phyloP scores from a whole-genome alignment of 2,797 vertebrate genomes.

The Chaetodon trifasciatus region DNA sequence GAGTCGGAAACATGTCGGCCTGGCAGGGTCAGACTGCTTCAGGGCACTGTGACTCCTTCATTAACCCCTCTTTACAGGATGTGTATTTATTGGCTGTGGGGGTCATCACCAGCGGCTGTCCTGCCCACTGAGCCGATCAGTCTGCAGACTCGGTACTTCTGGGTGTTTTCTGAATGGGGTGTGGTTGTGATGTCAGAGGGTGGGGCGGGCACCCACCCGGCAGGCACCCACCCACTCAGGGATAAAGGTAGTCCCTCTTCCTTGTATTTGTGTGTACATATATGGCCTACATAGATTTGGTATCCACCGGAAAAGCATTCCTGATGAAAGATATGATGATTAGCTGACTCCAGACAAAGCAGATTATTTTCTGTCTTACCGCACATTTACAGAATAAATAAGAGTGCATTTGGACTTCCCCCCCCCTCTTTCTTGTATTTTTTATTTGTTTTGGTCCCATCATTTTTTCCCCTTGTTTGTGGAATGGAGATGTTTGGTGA shows the following conservation, averaged over 20 bases:
- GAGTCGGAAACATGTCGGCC: background rate
- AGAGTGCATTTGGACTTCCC: background rate
- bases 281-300: conserved; percentile 27
- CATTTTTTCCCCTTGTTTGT: background rate
- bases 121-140: conserved; percentile 43
- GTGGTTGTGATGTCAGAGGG: conserved; percentile 83
- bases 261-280: background rate
- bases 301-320: conserved; percentile 5
- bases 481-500: conserved; percentile 83
- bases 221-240: background rate
- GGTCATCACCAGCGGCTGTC: conserved; percentile 46
- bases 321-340: background rate
- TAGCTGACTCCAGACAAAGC: background rate
- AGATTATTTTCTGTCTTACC: background rate
- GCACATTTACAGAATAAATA: background rate
- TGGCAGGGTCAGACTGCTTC: conserved; percentile 6
- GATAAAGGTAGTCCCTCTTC: background rate
- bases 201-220: conserved; percentile 19
- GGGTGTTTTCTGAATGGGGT: conserved; percentile 77
- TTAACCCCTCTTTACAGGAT: conserved; percentile 56
- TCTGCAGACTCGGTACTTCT: background rate
- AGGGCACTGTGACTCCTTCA: conserved; percentile 53
- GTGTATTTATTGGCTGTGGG: conserved; percentile 55
- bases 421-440: background rate
- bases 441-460: background rate